Conservation (phyloP, 1,140 invertebrate genomes). For the Drosophila bipectinata region DNA sequence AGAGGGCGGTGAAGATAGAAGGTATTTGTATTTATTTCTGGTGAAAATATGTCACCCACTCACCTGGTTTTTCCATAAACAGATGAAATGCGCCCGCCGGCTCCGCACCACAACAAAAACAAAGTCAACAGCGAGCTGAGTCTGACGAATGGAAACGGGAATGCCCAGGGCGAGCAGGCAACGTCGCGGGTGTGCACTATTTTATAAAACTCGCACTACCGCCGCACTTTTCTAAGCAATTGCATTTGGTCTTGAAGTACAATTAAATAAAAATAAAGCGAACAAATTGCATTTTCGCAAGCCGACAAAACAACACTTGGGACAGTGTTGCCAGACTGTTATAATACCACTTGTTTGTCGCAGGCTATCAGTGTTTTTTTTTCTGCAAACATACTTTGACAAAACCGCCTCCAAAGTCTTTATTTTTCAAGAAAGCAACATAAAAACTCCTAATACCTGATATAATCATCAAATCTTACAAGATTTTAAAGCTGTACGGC, state of each 20-base stretch:
- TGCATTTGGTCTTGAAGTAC: constrained; percentile 70
- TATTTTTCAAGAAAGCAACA: too few relatives aligned
- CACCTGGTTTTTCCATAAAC: constrained; percentile 46
- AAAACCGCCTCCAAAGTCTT: too few relatives aligned
- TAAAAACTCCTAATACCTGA: too few relatives aligned
- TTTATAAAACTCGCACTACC: constrained; percentile 68
- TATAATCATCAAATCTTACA: too few relatives aligned
- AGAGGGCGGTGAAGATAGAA: constrained; percentile 74
- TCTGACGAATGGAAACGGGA: constrained; percentile 52
- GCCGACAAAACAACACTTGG: background rate
- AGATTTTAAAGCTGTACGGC: too few relatives aligned
- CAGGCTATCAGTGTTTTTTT: too few relatives aligned
- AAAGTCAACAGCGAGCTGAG: constrained; percentile 75
- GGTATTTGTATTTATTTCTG: constrained; percentile 33
- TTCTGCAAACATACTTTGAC: too few relatives aligned
- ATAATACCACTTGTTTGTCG: constrained; percentile 2
- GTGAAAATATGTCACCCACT: constrained; percentile 5
- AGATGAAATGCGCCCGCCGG: constrained; percentile 73
- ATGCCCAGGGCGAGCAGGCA: constrained; percentile 57
- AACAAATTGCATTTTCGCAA: constrained; percentile 14
- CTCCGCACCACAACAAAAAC: constrained; percentile 63
- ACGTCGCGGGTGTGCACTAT: constrained; percentile 82
- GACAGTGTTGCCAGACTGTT: background rate
- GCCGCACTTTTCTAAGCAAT: constrained; percentile 65
- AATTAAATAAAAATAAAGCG: constrained; percentile 49